A percentile compares a stretch with the other conserved stretches of the same genome.
Conservation (phyloP, 2,888 invertebrate species). For the Drosophila histrio region DNA sequence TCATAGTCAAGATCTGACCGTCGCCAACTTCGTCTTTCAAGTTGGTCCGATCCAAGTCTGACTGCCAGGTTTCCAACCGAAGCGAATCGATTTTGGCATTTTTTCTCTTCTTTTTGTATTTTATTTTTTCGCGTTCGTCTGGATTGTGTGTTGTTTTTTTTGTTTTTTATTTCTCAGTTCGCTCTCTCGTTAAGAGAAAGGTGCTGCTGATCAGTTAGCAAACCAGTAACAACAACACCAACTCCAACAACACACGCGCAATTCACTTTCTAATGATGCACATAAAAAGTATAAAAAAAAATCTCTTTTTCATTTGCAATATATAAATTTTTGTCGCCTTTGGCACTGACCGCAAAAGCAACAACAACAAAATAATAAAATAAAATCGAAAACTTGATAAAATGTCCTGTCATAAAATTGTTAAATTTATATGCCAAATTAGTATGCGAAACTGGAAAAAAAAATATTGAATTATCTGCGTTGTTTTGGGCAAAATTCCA, state of each 20-base stretch:
- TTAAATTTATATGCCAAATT: slow-evolving; percentile 59
- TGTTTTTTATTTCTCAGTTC: slow-evolving; percentile 17
- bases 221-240: slow-evolving; percentile 52
- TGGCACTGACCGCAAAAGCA: slow-evolving; percentile 37
- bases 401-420: slow-evolving; percentile 66
- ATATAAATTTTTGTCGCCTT: slow-evolving; percentile 38
- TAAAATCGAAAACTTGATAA: slow-evolving; percentile 15
- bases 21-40: slow-evolving; percentile 9
- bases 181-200: slow-evolving; percentile 59
- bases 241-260: slow-evolving; percentile 54
- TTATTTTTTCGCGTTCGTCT: slow-evolving; percentile 14
- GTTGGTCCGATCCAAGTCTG: slow-evolving; percentile 24
- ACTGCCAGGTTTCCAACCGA: slow-evolving; percentile 38
- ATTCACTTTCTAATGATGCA: slow-evolving; percentile 65
- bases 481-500: slow-evolving; percentile 16
- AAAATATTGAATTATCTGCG: slow-evolving; percentile 39
- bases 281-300: slow-evolving; percentile 44
- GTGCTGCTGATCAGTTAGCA: slow-evolving; percentile 57
- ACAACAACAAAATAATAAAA: slow-evolving; percentile 7
- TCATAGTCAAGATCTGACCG: slow-evolving; percentile 1
- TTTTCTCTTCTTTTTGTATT: slow-evolving; percentile 13
- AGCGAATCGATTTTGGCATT: slow-evolving; percentile 67
- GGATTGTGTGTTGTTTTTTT: slow-evolving; percentile 21
- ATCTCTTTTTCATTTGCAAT: slow-evolving; percentile 38
- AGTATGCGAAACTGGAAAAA: slow-evolving; percentile 32